phyloP scores from a whole-genome alignment of 2,113 vertebrate species.

The Apaloderma vittatum region DNA sequence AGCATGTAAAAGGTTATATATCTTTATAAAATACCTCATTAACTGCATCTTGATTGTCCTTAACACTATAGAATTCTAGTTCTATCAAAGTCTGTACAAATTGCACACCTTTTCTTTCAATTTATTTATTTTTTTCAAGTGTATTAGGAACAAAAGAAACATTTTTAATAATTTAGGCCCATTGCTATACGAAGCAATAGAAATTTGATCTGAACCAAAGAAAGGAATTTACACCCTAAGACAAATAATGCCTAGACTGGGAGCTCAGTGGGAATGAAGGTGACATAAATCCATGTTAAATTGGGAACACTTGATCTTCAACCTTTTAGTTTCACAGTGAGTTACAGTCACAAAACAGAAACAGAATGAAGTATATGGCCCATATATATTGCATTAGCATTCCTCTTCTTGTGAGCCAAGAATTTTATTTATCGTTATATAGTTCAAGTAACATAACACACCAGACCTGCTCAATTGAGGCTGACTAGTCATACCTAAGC shows the following conservation, averaged over 20 bases:
- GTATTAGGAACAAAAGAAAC: background rate
- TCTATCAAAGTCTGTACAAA: background rate
- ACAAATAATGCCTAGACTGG: background rate
- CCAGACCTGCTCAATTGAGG: background rate
- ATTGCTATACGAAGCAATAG: background rate
- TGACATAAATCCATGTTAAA: conserved; percentile 21
- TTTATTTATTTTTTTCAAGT: background rate
- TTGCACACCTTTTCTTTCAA: background rate
- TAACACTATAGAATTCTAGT: background rate
- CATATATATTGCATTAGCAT: background rate
- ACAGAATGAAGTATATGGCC: background rate
- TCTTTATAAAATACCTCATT: background rate
- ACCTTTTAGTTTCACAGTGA: conserved; percentile 5
- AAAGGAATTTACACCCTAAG: background rate
- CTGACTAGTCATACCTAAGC: conserved; percentile 11
- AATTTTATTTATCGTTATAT: conserved; percentile 6
- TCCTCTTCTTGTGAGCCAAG: conserved; percentile 26
- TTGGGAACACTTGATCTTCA: conserved; percentile 23
- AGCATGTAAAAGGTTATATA: background rate
- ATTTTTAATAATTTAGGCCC: background rate
- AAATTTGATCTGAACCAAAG: background rate
- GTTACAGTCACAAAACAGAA: background rate
- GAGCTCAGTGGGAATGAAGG: background rate
- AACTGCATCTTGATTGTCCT: background rate
- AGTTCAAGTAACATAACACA: conserved; percentile 9